Base-by-base conservation (phyloP, 1,140 invertebrate genomes). In the Lordiphosa clarofinis region DNA sequence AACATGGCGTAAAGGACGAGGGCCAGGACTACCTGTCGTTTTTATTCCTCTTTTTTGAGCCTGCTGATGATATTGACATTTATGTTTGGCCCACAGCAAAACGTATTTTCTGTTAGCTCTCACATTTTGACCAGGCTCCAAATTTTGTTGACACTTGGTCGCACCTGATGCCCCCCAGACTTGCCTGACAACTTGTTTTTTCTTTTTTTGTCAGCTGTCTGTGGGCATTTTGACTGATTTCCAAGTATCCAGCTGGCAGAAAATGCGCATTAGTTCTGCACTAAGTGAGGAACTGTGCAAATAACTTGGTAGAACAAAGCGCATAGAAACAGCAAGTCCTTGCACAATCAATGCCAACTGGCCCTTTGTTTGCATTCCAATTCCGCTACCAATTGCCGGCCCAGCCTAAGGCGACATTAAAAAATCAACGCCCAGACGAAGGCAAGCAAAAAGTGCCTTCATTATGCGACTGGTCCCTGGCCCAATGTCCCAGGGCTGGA, bases 51-150 rank as follows among this genome's bases (percentile, higher is more conserved):
- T 31, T 35, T 54, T 44, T 40, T 28, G 47, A 65, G 68, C 52
- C 47, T 55, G 47, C 78, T 68, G 59, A 76, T 73, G 76, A 58
- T 82, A 84, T 76, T 82, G 76, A 78, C 76, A 84, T 82, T 82
- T 84, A 82, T 73, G 73, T 73, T 78, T 61, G 70, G 62, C 74
- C 66, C 60, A 71, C 66, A 65, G 52, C 36, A 52, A 40, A 56
- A 10, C 59, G 56, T 31, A 47, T 46, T 21, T 75, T 42, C 55
- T 68, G 64, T 49, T 56, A 44, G 52, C 71, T 61, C 5, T 61
- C 49, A 58, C 54, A 58, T 59, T 48, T 79, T 73, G 40, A 59
- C 56, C 42, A 56, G 54, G 36, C 36, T 48, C 55, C 54, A 47
- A 56, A 60, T 72, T 86, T 60, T 61, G 61, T 79, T 86, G 81